Evolutionary conservation across 2,113 vertebrate genomes (phyloP).

Genomic region (Antigone vipio): DNA sequence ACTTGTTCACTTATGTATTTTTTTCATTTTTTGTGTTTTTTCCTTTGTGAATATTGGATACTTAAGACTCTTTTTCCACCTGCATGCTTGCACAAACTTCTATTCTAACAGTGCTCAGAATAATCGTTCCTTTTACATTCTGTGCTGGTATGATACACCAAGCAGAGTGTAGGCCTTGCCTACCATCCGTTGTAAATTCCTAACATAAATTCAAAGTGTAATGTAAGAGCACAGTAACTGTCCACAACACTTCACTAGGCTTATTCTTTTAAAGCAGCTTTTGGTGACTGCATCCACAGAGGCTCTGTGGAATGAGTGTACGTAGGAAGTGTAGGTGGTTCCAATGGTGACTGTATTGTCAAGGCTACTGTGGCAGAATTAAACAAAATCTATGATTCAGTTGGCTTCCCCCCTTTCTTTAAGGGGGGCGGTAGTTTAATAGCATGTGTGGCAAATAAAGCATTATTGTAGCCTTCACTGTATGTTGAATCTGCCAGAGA

Average conservation of each 20-base stretch:
- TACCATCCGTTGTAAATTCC: background rate
- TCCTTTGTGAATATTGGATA: background rate
- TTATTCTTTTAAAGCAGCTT: background rate
- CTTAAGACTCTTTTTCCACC: background rate
- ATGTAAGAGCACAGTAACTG: background rate
- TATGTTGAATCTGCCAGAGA: background rate
- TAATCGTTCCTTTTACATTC: background rate
- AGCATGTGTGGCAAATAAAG: background rate
- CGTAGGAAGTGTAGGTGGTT: constrained; percentile 12
- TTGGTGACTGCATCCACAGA: background rate
- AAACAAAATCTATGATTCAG: background rate
- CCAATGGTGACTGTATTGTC: background rate
- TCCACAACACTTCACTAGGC: background rate
- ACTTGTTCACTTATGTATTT: background rate
- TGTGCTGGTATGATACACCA: background rate
- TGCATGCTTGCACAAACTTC: background rate
- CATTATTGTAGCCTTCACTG: background rate
- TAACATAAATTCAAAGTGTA: background rate
- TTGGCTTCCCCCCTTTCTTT: background rate
- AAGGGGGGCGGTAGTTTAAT: background rate
- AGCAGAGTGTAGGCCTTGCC: background rate
- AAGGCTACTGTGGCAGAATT: constrained; percentile 18
- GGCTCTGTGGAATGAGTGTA: background rate
- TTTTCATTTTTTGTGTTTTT: background rate
- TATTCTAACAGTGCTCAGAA: background rate